Conservation (phyloP, 1,140 invertebrate species). For the Samia ricini region DNA sequence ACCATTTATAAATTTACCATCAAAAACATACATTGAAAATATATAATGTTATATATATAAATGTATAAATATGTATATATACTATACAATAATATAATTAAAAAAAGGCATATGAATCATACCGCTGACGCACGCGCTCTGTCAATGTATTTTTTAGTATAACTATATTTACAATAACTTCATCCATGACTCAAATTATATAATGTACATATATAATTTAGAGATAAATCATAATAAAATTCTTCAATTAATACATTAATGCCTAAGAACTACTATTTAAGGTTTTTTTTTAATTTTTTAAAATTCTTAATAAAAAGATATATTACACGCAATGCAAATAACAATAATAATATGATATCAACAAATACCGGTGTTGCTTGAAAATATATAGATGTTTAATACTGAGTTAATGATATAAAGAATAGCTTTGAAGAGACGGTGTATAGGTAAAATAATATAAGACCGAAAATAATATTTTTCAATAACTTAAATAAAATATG, state of each 20-base stretch:
- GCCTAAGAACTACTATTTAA: conserved; percentile 73
- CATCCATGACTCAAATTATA: conserved; percentile 70
- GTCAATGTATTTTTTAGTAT: conserved; percentile 43
- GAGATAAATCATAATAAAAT: conserved; percentile 74
- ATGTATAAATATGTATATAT: neutral
- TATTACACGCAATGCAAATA: conserved; percentile 69
- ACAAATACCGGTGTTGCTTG: conserved; percentile 52
- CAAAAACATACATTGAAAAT: conserved; percentile 2
- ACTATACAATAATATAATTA: conserved; percentile 49
- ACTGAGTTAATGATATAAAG: conserved; percentile 43
- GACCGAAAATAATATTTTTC: neutral
- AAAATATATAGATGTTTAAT: conserved; percentile 42
- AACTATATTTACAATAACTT: conserved; percentile 69
- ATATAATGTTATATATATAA: conserved; percentile 1
- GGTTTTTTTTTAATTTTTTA: conserved; percentile 42
- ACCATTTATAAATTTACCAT: neutral
- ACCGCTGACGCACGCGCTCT: conserved; percentile 47
- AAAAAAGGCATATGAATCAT: conserved; percentile 30
- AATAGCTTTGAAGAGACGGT: neutral
- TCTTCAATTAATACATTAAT: conserved; percentile 73
- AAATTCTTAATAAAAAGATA: conserved; percentile 73
- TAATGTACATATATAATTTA: conserved; percentile 73
- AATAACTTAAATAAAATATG: no score
- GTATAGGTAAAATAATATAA: neutral
- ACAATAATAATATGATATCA: conserved; percentile 59